A percentile compares a stretch with the other conserved stretches of the same genome.
Evolutionary conservation across 2,888 invertebrate species (phyloP).

Genomic region (Clitarchus hookeri): DNA sequence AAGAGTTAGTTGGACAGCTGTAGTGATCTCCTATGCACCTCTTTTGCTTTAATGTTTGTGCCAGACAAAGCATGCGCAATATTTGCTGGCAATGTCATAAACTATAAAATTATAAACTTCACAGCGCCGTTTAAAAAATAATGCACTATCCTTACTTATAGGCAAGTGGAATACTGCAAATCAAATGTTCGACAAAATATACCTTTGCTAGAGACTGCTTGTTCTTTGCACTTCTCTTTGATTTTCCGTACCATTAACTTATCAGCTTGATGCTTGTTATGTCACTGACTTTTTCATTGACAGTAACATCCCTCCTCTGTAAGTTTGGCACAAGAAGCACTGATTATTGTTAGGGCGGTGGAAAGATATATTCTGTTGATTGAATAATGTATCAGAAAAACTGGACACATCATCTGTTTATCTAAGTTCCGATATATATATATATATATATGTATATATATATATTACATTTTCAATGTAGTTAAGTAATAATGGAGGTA

Average conservation of each 20-base stretch:
- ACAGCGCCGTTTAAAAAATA: conserved; percentile 2
- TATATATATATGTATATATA: no score
- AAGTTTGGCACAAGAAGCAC: background rate
- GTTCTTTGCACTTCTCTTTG: background rate
- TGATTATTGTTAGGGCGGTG: background rate
- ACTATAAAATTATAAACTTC: background rate
- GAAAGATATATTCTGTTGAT: background rate
- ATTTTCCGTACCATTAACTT: background rate
- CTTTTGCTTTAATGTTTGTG: background rate
- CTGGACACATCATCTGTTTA: no score
- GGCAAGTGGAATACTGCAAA: no score
- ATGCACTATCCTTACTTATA: background rate
- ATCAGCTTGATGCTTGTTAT: background rate
- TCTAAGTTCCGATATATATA: background rate
- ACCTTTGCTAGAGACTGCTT: background rate
- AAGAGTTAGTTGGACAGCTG: background rate
- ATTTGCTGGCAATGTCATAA: background rate
- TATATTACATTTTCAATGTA: background rate
- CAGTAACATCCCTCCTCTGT: background rate
- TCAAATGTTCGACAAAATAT: no score
- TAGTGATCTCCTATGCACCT: background rate
- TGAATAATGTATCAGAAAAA: background rate
- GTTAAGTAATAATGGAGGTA: background rate
- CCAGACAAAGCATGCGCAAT: background rate
- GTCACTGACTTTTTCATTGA: background rate